Conservation (phyloP, 2,113 vertebrate genomes). For the Atractosteus spatula region DNA sequence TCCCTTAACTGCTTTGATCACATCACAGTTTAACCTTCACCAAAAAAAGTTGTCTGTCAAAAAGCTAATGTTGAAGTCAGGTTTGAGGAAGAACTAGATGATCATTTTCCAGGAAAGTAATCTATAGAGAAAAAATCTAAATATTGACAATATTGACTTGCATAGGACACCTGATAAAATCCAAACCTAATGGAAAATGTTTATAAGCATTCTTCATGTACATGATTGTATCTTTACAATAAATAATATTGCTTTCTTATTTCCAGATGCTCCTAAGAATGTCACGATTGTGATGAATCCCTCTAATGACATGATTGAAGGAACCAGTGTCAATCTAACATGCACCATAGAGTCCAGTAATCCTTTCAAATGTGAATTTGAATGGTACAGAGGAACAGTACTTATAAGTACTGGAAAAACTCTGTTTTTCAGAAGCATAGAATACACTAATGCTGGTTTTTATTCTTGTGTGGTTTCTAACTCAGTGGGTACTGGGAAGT, state of each 20-base stretch:
- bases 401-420: rapidly evolving
- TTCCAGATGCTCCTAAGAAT: slow-evolving; percentile 43
- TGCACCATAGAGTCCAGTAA: slow-evolving; percentile 39
- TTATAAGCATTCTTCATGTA: too few relatives aligned
- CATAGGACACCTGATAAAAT: too few relatives aligned
- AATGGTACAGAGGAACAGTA: slow-evolving; percentile 13
- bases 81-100: too few relatives aligned
- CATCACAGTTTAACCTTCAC: too few relatives aligned
- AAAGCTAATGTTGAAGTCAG: too few relatives aligned
- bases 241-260: slow-evolving; percentile 6
- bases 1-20: too few relatives aligned
- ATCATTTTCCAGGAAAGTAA: too few relatives aligned
- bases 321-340: slow-evolving; percentile 7
- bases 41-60: too few relatives aligned
- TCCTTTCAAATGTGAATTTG: background rate
- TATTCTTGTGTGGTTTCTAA: slow-evolving; percentile 33
- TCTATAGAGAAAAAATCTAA: too few relatives aligned
- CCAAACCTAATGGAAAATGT: too few relatives aligned
- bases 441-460: rapidly evolving
- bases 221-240: too few relatives aligned
- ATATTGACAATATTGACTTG: too few relatives aligned
- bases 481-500: rapidly evolving
- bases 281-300: background rate
- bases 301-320: background rate
- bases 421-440: rapidly evolving